Conservation (phyloP, 2,888 invertebrate genomes). For the Dasysyrphus albostriatus region DNA sequence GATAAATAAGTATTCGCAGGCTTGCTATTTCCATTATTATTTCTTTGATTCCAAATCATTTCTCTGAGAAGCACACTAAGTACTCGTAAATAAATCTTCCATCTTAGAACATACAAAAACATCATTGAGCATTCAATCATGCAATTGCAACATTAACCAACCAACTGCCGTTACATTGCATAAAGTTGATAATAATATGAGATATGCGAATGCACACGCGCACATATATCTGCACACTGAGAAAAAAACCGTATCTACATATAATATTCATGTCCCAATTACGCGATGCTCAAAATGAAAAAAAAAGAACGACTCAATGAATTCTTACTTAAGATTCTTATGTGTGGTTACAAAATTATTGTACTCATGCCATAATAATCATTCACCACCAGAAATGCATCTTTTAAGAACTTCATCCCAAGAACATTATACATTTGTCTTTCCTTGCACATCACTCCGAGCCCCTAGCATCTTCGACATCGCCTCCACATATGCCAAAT, state of each 20-base stretch:
- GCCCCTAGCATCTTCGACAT: slow-evolving; percentile 19
- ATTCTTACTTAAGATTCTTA: slow-evolving; percentile 60
- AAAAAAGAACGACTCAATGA: slow-evolving; percentile 22
- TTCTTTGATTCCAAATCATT: slow-evolving; percentile 26
- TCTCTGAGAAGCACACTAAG: not conserved
- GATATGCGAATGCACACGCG: slow-evolving; percentile 39
- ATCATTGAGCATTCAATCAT: slow-evolving; percentile 74
- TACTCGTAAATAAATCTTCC: slow-evolving; percentile 47
- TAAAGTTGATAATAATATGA: slow-evolving; percentile 66
- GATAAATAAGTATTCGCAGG: not conserved
- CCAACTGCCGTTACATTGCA: slow-evolving; percentile 74
- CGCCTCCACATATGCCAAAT: slow-evolving; percentile 48
- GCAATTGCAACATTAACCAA: slow-evolving; percentile 75
- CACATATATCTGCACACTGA: not conserved
- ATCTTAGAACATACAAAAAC: slow-evolving; percentile 24
- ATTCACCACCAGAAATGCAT: slow-evolving; percentile 32
- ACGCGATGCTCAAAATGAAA: slow-evolving; percentile 31
- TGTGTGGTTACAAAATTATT: slow-evolving; percentile 60
- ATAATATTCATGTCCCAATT: slow-evolving; percentile 69
- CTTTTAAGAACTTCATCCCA: slow-evolving; percentile 50
- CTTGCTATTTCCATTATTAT: not conserved
- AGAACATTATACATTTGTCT: slow-evolving; percentile 43
- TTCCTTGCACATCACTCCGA: not conserved
- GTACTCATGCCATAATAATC: slow-evolving; percentile 44
- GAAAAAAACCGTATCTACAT: not conserved